Conservation (phyloP, 2,888 invertebrate species). For the Carcina quercana region DNA sequence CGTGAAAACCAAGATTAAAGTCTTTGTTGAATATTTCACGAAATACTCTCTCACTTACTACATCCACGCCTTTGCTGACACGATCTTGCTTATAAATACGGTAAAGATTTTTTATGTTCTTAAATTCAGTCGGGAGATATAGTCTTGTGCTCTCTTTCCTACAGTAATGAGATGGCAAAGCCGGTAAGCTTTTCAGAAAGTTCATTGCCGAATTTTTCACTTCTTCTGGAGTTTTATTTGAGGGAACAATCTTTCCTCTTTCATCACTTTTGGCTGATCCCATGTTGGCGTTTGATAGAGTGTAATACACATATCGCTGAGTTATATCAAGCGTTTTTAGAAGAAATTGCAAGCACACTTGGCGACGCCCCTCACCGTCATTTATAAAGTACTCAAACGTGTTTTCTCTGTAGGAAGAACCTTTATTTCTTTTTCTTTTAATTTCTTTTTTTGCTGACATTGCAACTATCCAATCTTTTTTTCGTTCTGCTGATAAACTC, state of each 20-base stretch:
- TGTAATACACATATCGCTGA: constrained; percentile 3
- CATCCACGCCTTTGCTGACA: not conserved
- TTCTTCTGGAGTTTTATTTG: constrained; percentile 8
- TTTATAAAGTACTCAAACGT: constrained; percentile 6
- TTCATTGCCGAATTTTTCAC: constrained; percentile 6
- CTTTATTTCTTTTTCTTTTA: not conserved
- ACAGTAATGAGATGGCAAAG: constrained; percentile 12
- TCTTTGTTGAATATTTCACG: no score
- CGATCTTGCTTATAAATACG: not conserved
- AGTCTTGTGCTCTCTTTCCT: constrained; percentile 11
- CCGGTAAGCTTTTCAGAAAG: constrained; percentile 10
- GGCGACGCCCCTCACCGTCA: constrained; percentile 10
- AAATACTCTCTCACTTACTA: not conserved
- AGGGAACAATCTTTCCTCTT: constrained; percentile 7
- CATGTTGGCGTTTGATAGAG: constrained; percentile 2
- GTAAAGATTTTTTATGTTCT: constrained; percentile 8
- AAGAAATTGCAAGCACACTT: constrained; percentile 7
- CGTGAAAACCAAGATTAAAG: constrained; percentile 5
- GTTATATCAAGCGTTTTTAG: constrained; percentile 8
- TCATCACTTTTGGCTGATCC: constrained; percentile 7
- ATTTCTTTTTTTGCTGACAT: constrained; percentile 1
- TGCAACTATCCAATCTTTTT: constrained; percentile 7
- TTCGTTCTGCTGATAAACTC: constrained; percentile 8
- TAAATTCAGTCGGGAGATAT: constrained; percentile 11
- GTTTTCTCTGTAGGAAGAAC: not conserved